A percentile compares a stretch with the other conserved stretches of the same genome.
Evolutionary conservation across 2,888 invertebrate genomes (phyloP).

Genomic region (Metellina segmentata): DNA sequence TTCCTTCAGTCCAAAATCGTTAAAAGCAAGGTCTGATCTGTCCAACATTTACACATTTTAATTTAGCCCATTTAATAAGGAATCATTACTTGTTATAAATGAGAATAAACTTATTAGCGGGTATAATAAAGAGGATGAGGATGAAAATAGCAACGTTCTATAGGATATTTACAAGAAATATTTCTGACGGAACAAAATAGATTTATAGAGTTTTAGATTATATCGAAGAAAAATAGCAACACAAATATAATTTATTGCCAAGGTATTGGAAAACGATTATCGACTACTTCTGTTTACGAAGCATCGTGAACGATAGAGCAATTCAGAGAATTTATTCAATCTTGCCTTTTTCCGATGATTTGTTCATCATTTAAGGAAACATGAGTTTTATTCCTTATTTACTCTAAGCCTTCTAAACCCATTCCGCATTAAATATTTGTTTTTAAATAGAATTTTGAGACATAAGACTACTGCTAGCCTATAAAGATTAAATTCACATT

Average conservation of each 20-base stretch:
- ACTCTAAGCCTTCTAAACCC: not conserved
- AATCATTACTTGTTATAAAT: too few species aligned
- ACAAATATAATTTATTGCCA: slow-evolving; percentile 15
- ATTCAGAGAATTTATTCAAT: not conserved
- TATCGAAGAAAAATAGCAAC: not conserved
- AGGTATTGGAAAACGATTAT: slow-evolving; percentile 36
- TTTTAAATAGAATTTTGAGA: too few species aligned
- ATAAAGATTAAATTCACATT: too few species aligned
- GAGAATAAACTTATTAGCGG: too few species aligned
- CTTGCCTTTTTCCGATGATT: not conserved
- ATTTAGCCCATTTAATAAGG: too few species aligned
- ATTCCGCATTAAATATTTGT: too few species aligned
- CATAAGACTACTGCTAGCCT: too few species aligned
- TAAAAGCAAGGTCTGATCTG: too few species aligned
- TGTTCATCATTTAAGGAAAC: not conserved
- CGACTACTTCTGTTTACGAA: not conserved
- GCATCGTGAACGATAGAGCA: not conserved
- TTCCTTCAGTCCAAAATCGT: too few species aligned
- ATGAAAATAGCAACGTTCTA: too few species aligned
- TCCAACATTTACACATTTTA: too few species aligned
- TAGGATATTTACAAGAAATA: not conserved
- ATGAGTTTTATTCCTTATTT: not conserved
- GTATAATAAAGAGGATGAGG: too few species aligned
- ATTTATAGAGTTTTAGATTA: not conserved
- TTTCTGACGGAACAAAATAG: not conserved